Evolutionary conservation across 2,113 vertebrate genomes (phyloP).

Genomic region (Callocephalon fimbriatum): DNA sequence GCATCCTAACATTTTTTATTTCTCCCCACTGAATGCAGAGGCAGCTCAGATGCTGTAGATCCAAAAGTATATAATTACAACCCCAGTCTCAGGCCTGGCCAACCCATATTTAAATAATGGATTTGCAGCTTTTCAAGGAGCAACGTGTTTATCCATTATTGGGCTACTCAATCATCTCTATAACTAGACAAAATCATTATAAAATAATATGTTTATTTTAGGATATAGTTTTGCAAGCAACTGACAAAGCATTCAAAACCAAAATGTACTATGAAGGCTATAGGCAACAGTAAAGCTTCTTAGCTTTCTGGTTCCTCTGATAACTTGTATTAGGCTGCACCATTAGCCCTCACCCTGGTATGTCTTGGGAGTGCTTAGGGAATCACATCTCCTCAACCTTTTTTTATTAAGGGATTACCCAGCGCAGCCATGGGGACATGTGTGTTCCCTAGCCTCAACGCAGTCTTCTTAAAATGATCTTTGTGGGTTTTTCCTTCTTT

Average conservation of each 20-base stretch:
- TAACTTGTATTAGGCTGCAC: background rate
- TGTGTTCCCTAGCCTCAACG: background rate
- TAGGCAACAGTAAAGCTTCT: background rate
- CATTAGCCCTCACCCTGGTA: rapidly evolving
- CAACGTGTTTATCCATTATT: background rate
- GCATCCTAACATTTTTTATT: background rate
- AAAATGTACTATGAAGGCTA: background rate
- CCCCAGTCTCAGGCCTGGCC: background rate
- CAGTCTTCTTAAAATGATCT: background rate
- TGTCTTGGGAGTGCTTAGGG: background rate
- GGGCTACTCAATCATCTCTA: background rate
- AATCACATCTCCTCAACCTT: background rate
- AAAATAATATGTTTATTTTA: background rate
- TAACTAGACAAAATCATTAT: background rate
- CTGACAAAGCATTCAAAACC: background rate
- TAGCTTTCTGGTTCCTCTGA: background rate
- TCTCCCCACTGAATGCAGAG: background rate
- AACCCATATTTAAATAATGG: background rate
- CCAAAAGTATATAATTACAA: background rate
- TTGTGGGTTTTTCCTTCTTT: background rate
- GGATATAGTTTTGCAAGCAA: background rate
- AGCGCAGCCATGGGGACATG: background rate
- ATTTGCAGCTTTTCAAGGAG: background rate
- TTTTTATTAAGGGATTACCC: background rate
- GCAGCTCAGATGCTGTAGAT: background rate